Percentiles rank a stretch among this genome's conserved stretches.
phyloP scores from a whole-genome alignment of 2,888 invertebrate genomes.

The Acleris laterana region DNA sequence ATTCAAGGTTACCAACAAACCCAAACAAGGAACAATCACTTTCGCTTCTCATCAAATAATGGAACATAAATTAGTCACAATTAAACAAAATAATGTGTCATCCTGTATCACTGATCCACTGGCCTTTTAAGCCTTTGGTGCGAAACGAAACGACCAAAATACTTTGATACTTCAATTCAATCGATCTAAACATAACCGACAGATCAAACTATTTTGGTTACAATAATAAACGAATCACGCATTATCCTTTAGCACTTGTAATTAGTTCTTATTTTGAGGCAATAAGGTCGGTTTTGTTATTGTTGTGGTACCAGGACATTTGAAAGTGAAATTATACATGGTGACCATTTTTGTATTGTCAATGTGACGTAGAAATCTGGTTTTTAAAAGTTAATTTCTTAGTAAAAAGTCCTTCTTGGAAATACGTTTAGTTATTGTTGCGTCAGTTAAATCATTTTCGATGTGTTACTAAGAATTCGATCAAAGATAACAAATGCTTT shows the following conservation, averaged over 20 bases:
- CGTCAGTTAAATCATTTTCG: too few species aligned
- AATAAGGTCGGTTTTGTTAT: slow-evolving; percentile 23
- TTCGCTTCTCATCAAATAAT: slow-evolving; percentile 28
- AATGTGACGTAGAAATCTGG: neutral
- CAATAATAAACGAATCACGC: slow-evolving; percentile 23
- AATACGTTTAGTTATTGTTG: too few species aligned
- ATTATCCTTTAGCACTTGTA: slow-evolving; percentile 21
- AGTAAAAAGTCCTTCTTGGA: neutral
- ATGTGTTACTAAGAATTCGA: too few species aligned
- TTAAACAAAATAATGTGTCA: slow-evolving; percentile 48
- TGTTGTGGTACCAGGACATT: slow-evolving; percentile 9
- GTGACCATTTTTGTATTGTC: slow-evolving; percentile 8
- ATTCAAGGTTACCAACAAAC: slow-evolving; percentile 14
- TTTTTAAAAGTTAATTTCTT: neutral
- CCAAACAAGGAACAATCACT: slow-evolving; percentile 31
- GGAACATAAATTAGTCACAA: slow-evolving; percentile 43
- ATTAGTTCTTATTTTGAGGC: slow-evolving; percentile 23
- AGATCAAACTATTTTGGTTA: slow-evolving; percentile 9
- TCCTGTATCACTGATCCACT: slow-evolving; percentile 47
- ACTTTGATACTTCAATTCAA: neutral
- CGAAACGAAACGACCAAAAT: slow-evolving; percentile 39
- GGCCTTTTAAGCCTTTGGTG: slow-evolving; percentile 51
- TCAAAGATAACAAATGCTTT: too few species aligned
- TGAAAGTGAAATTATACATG: slow-evolving; percentile 25
- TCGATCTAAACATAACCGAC: neutral